A percentile compares a stretch with the other conserved stretches of the same genome.
Evolutionary conservation across 2,797 vertebrate genomes (phyloP).

Genomic region (Clarias platycephalus): DNA sequence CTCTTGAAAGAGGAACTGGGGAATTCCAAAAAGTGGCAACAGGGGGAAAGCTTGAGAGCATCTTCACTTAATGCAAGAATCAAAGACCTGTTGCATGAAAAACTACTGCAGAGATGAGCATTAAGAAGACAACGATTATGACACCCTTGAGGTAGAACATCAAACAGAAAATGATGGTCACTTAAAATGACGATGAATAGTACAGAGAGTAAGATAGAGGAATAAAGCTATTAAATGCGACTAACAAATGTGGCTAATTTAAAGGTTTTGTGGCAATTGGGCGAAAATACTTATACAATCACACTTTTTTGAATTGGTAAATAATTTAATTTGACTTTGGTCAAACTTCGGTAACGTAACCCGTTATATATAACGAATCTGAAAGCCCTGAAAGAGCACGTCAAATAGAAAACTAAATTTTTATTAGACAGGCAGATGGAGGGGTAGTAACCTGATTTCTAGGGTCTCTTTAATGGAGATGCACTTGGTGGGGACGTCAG

Average conservation of each 20-base stretch:
- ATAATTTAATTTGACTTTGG: not conserved
- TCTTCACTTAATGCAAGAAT: not conserved
- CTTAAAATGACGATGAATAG: not conserved
- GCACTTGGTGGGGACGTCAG: constrained; percentile 96
- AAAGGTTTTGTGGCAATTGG: too few relatives aligned
- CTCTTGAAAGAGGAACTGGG: not conserved
- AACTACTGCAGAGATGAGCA: not conserved
- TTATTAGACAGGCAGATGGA: not conserved
- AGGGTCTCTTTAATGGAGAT: constrained; percentile 87
- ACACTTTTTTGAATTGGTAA: too few relatives aligned
- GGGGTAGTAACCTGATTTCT: constrained; percentile 87
- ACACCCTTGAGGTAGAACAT: not conserved
- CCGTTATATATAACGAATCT: not conserved
- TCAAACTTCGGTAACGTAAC: not conserved
- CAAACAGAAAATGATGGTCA: not conserved
- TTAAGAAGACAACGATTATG: not conserved
- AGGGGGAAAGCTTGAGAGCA: not conserved
- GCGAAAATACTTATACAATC: too few relatives aligned
- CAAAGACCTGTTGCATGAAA: not conserved
- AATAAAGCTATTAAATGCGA: too few relatives aligned
- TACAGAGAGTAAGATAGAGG: too few relatives aligned
- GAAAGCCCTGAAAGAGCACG: not conserved
- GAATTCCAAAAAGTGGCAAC: not conserved
- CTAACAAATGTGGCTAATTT: too few relatives aligned
- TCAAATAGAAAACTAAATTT: not conserved